A percentile compares a stretch with the other conserved stretches of the same genome.
These are phyloP conservation scores for Asteroscopus sphinx DNA, from an alignment of 2,888 invertebrate genomes.

Conservation along the genomic window DNA sequence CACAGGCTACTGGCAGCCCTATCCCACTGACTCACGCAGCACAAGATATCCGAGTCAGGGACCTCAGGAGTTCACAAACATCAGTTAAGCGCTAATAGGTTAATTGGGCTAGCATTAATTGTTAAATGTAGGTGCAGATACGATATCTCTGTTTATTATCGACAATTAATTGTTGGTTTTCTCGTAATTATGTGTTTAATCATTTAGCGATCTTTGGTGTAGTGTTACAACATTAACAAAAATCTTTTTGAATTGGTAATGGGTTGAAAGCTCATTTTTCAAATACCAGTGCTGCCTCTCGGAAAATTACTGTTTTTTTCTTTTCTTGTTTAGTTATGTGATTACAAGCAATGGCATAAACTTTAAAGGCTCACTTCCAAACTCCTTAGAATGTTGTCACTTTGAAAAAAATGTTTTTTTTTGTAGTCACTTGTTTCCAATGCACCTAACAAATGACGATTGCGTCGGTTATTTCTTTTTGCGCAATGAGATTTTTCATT, in stretches of 20 bases:
- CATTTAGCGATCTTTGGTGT: conserved; percentile 20
- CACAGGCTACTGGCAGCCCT: conserved; percentile 33
- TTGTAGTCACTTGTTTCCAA: conserved; percentile 4
- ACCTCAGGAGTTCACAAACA: conserved; percentile 21
- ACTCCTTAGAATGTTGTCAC: too few relatives aligned
- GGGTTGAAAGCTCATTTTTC: too few relatives aligned
- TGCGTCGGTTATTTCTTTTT: neutral
- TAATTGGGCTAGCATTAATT: conserved; percentile 66
- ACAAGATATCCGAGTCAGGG: conserved; percentile 26
- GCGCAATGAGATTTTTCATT: conserved; percentile 6
- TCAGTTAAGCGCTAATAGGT: conserved; percentile 60
- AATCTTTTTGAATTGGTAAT: too few relatives aligned
- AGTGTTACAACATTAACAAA: too few relatives aligned
- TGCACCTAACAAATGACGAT: neutral
- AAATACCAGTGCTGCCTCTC: too few relatives aligned
- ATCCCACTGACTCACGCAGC: conserved; percentile 24
- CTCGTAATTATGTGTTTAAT: conserved; percentile 23
- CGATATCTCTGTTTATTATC: conserved; percentile 34
- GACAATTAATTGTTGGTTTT: conserved; percentile 21
- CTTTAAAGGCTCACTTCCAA: too few relatives aligned
- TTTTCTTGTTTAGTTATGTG: too few relatives aligned
- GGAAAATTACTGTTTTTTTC: too few relatives aligned
- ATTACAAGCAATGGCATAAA: too few relatives aligned
- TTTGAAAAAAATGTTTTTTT: too few relatives aligned
- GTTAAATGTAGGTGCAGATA: conserved; percentile 53